A percentile compares a stretch with the other conserved stretches of the same genome.
Conservation (phyloP, 2,113 vertebrate species). For the Rhagologus leucostigma region DNA sequence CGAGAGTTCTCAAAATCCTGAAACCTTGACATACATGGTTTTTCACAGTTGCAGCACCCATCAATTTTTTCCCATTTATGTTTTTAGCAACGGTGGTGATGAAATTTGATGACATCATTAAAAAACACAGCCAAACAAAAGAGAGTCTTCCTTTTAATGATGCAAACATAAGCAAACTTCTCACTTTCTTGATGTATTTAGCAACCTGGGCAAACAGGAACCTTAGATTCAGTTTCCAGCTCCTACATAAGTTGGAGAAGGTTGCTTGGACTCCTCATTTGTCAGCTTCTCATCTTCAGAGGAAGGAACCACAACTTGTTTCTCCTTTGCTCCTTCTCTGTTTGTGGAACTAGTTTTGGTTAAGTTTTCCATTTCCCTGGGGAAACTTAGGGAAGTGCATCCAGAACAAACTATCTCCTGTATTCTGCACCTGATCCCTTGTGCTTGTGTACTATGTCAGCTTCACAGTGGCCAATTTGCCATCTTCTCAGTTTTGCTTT, state of each 20-base stretch:
- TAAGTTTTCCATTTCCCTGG: background rate
- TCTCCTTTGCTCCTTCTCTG: background rate
- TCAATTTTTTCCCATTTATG: background rate
- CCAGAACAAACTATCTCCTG: background rate
- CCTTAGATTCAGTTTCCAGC: background rate
- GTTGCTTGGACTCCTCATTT: background rate
- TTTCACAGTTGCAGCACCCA: background rate
- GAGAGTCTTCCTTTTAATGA: background rate
- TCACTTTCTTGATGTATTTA: background rate
- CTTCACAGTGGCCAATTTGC: background rate
- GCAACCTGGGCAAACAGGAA: background rate
- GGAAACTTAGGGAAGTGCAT: background rate
- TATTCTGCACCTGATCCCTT: background rate
- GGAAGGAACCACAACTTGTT: background rate
- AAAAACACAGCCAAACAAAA: background rate
- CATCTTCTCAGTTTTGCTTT: background rate
- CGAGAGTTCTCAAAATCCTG: background rate
- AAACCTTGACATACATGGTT: background rate
- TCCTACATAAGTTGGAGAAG: background rate
- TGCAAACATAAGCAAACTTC: background rate
- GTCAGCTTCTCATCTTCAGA: background rate
- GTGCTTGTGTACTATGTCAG: background rate
- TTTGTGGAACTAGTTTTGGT: background rate
- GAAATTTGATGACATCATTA: background rate
- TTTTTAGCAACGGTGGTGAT: background rate